These are phyloP conservation scores for Squalus acanthias DNA, from an alignment of 2,797 vertebrate species.

Conservation along the genomic window DNA sequence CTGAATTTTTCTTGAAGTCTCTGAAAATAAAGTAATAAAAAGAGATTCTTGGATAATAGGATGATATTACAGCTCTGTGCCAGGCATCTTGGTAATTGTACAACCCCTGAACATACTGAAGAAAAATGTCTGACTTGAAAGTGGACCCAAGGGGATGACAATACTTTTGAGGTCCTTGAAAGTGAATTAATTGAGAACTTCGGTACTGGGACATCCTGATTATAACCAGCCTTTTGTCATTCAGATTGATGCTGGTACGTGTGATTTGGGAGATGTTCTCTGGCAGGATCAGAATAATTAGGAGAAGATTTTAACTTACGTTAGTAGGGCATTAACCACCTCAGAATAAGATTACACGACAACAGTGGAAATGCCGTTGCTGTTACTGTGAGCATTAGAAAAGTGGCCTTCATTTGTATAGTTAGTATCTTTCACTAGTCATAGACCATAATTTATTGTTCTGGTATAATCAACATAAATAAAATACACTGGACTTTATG, in stretches of 20 bases:
- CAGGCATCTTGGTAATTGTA: not conserved
- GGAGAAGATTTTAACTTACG: not conserved
- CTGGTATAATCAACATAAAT: not conserved
- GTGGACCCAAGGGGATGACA: not conserved
- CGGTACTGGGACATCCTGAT: not conserved
- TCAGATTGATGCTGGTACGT: not conserved
- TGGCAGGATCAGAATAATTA: conserved; percentile 22
- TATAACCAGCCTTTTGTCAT: conserved; percentile 28
- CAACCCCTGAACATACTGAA: not conserved
- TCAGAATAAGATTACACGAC: not conserved
- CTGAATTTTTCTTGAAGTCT: not conserved
- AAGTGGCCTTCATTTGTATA: not conserved
- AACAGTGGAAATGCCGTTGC: not conserved
- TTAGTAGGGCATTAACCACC: not conserved
- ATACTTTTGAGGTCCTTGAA: conserved; percentile 6
- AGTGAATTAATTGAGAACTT: conserved; percentile 34
- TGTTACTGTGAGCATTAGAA: not conserved
- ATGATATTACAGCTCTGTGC: not conserved
- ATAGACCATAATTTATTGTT: not conserved
- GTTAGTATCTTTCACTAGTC: not conserved
- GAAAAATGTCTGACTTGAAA: not conserved
- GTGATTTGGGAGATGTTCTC: conserved; percentile 20
- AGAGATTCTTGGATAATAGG: conserved; percentile 30
- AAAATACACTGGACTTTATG: not conserved
- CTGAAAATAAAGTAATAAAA: not conserved